Base-by-base conservation (phyloP, 2,888 invertebrate genomes). In the Allygus modestus region DNA sequence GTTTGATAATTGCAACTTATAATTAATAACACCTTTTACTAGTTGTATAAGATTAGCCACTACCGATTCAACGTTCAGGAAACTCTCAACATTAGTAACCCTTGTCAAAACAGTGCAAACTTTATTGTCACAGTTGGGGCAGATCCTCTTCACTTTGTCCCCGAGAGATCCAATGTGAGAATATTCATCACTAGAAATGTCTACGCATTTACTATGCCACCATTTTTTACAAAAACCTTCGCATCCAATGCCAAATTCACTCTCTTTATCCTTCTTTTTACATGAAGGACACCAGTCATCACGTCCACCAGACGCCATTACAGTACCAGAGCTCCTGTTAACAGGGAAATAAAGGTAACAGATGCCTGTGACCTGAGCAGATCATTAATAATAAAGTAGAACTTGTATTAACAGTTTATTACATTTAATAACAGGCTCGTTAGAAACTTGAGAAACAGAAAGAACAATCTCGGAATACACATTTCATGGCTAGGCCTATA, bases 141-240 rank as follows among this genome's bases (percentile, higher is more conserved):
- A 61, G 26, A 61, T 11, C 61, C 61, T 11, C 61, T 61, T 61
- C 20, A 61, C 61, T 61, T 61, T 61, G 1, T 61, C 28, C 20
- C 20, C 61, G 1, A 61, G 28, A 9, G 5, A 5, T 23, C 17
- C 9, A 23, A 61, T 61, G 2, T 61, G 4, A 4, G 26, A 5
- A 23, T 23, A 61, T 11, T 61, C 28, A 9, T 23, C 61, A 11
- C 20, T 20, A 61, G 61, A 61, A 61, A 61, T 46, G 12, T 46
- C 12, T 9, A 15, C 46, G 12, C 61, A 61, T 12, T 61, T 23
- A 5, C 1, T 11, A 61, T 61, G 61, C 61, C 61, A 61, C 61
- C 26, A 11, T 5, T 11, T 12, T 23, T 23, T 61, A 61, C 61
- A 61, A 61, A 61, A 61, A 9, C 61, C 23, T 2, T 26, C 28